A percentile compares a stretch with the other conserved stretches of the same genome.
Conservation (phyloP, 1,140 invertebrate genomes). For the Meloidogyne floridensis region DNA sequence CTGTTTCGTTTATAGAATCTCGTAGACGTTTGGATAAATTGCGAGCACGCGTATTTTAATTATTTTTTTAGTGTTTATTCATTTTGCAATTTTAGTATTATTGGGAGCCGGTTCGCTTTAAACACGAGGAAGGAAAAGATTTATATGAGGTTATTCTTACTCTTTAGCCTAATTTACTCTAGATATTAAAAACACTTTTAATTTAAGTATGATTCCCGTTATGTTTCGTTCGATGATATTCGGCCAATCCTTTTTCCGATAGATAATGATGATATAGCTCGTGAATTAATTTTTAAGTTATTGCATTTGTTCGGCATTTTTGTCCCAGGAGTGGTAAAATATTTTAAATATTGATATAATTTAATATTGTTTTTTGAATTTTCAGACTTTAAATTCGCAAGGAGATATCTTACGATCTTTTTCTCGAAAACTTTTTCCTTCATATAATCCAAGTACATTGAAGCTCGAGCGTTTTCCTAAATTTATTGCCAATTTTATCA, state of each 20-base stretch:
- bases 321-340: conserved; percentile 17
- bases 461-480: conserved; percentile 2
- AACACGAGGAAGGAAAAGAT: conserved; percentile 16
- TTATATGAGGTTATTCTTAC: conserved; percentile 17
- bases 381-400: conserved; percentile 12
- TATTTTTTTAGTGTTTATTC: neutral
- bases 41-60: neutral
- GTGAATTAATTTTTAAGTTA: conserved; percentile 22
- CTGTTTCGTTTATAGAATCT: neutral
- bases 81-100: conserved; percentile 19
- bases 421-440: conserved; percentile 8
- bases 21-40: conserved; percentile 22
- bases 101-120: conserved; percentile 14
- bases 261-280: neutral
- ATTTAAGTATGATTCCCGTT: conserved; percentile 14
- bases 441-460: conserved; percentile 14
- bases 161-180: neutral
- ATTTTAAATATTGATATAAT: neutral
- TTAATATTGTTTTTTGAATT: neutral
- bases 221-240: conserved; percentile 17
- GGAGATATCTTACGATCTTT: conserved; percentile 15
- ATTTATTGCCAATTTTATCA: conserved; percentile 12
- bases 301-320: conserved; percentile 22
- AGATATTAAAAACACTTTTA: neutral
- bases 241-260: conserved; percentile 11